phyloP scores from a whole-genome alignment of 2,888 invertebrate genomes.

The Ceraclea dissimilis region DNA sequence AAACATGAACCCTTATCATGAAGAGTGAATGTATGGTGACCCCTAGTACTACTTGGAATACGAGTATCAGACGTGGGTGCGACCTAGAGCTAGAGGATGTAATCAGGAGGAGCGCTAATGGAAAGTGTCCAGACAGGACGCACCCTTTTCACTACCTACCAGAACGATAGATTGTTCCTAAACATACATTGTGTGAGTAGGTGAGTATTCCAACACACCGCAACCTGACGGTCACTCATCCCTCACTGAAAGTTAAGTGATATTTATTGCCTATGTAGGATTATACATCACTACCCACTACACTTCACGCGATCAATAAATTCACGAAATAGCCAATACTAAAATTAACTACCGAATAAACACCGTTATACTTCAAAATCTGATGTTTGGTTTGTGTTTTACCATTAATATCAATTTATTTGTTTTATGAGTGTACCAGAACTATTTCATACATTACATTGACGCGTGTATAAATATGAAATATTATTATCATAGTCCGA shows the following conservation, averaged over 20 bases:
- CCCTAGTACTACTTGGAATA: too few species aligned
- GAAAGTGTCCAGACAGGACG: slow-evolving; percentile 4
- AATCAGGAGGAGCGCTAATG: slow-evolving; percentile 3
- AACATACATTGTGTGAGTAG: background rate
- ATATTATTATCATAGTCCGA: too few species aligned
- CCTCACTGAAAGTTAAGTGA: background rate
- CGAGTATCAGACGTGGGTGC: slow-evolving; percentile 2
- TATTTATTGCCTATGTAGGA: background rate
- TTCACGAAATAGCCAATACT: background rate
- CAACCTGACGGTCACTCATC: background rate
- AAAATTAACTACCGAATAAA: background rate
- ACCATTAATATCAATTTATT: too few species aligned
- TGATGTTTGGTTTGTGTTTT: too few species aligned
- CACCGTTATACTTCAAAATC: too few species aligned
- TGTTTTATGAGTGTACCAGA: too few species aligned
- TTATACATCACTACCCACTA: background rate
- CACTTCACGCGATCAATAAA: background rate
- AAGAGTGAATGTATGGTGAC: too few species aligned
- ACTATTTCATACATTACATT: too few species aligned
- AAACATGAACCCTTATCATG: too few species aligned
- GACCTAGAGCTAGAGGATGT: background rate
- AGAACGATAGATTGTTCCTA: background rate
- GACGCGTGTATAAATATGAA: too few species aligned
- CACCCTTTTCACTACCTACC: slow-evolving; percentile 1
- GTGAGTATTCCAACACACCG: background rate